Base-by-base conservation (phyloP, 53 echinoderm and acorn worm species). In the Astropecten irregularis region DNA sequence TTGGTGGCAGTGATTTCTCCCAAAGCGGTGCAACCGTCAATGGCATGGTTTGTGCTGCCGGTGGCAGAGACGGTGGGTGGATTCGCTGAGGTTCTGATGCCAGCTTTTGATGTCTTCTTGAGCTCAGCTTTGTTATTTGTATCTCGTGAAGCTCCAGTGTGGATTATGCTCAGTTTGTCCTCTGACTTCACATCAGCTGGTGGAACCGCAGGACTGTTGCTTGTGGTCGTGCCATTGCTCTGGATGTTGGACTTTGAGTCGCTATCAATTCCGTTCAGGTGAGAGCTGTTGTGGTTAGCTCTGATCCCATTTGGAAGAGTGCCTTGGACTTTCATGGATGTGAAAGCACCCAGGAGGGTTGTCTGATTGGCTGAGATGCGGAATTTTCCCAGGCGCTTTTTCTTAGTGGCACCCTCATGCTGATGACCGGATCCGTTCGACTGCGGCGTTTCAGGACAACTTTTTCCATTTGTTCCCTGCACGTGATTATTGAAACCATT, bases 361-460 rank as follows among this genome's bases (percentile, higher is more conserved):
- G 86, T 48, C 72, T 93, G 93, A 31, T 86, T 88, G 60, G 86
- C 49, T 16, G 86, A 71, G 14, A 92, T 33, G 18, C 88, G 60
- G 1, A 96, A 58, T 53, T 90, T 84, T n/a, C 92, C 87, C 16
- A 99, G 27, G 3, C 92, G 71, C 57, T 95, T 99, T 53, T 99
- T 99, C 90, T 90, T 92, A 19, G 34, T 46, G 3, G 64, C 64
- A 40, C 69, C 55, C 18, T 64, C 77, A n/a, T n/a, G n/a, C 19
- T 81, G 52, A 21, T 47, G 61, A 19, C 82, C 69, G 14, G 35
- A 40, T 6, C 39, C 66, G 39, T 82, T 68, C 6, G 70, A 11
- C 5, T 14, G 47, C 2, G 21, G 1, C 19, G 50, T 32, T 29
- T 85, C 81, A 32, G 72, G 33, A 47, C 46, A 51, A 27, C 81